Evolutionary conservation across 2,797 vertebrate species (phyloP).

Genomic region (Artibeus jamaicensis): DNA sequence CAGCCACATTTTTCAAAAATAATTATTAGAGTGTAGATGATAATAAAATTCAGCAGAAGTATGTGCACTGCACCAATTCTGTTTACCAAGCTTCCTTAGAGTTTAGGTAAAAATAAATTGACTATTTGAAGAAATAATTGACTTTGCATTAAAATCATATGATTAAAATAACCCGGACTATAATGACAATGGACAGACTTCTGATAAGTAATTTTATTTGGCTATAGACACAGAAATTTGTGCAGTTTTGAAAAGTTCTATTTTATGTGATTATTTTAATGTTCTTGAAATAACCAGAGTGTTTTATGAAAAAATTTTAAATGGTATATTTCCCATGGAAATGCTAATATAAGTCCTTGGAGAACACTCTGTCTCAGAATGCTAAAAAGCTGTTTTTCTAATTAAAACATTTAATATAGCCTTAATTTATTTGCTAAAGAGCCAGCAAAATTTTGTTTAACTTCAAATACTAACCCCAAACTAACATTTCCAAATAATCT

Average conservation of each 20-base stretch:
- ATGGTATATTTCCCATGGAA: neutral
- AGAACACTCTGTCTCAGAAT: neutral
- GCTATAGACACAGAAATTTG: neutral
- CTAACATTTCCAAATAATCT: conserved; percentile 34
- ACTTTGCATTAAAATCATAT: neutral
- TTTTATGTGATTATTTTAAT: conserved; percentile 1
- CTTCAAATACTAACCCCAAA: conserved; percentile 2
- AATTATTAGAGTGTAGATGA: neutral
- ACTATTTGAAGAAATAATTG: neutral
- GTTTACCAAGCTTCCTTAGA: neutral
- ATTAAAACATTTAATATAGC: neutral
- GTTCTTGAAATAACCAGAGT: neutral
- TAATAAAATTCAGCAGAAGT: neutral
- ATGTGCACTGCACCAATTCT: neutral
- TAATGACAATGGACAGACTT: neutral
- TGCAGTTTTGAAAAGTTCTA: neutral
- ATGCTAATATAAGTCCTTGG: neutral
- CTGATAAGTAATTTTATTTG: neutral
- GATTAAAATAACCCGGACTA: neutral
- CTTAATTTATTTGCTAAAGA: conserved; percentile 12
- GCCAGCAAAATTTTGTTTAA: neutral
- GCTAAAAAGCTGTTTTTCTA: neutral
- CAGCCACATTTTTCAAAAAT: neutral
- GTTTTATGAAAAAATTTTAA: neutral
- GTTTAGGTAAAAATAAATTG: neutral